These are phyloP conservation scores for Stictonetta naevosa DNA, from an alignment of 2,113 vertebrate genomes.

Conservation along the genomic window DNA sequence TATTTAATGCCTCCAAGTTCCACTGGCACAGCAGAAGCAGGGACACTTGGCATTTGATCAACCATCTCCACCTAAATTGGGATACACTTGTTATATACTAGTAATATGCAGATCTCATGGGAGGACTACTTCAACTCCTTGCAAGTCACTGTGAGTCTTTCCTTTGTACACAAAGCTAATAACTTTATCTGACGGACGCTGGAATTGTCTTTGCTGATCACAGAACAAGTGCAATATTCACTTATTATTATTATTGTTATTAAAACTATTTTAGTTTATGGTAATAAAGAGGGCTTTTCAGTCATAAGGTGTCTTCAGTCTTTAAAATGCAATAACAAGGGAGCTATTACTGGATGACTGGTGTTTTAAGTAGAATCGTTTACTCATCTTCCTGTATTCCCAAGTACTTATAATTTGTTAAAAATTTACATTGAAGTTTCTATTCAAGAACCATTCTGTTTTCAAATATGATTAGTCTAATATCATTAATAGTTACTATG, in stretches of 20 bases:
- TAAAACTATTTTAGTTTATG: not conserved
- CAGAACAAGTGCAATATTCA: not conserved
- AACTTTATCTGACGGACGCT: not conserved
- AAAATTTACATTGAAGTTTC: not conserved
- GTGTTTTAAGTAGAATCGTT: not conserved
- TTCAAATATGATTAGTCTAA: not conserved
- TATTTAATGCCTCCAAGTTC: not conserved
- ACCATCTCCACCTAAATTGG: not conserved
- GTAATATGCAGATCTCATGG: not conserved
- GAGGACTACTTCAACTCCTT: not conserved
- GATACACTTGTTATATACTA: not conserved
- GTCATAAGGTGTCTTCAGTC: not conserved
- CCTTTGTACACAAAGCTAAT: not conserved
- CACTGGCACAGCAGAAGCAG: slow-evolving; percentile 14
- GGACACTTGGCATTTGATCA: not conserved
- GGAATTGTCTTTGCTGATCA: not conserved
- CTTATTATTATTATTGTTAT: not conserved
- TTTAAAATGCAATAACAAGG: not conserved
- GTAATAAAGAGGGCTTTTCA: not conserved
- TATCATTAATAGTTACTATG: not conserved
- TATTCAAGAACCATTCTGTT: not conserved
- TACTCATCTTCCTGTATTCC: not conserved
- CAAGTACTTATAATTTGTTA: not conserved
- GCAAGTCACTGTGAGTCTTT: slow-evolving; percentile 17
- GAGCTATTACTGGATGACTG: not conserved